Conservation (phyloP, 1,140 invertebrate genomes). For the Brachionus manjavacas region DNA sequence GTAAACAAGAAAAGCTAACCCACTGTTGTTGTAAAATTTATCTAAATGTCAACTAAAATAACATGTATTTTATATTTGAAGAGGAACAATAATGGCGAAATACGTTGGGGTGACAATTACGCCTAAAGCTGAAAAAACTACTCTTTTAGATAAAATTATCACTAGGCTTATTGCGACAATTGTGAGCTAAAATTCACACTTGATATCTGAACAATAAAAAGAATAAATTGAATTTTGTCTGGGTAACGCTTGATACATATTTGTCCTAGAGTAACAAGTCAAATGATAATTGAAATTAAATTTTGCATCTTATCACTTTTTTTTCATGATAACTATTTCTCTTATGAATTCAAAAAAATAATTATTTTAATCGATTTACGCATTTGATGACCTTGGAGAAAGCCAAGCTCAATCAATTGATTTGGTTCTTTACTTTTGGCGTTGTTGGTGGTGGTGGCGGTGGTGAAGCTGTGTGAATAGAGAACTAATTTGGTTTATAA, state of each 20-base stretch:
- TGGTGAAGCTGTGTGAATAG: background rate
- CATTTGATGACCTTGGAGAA: background rate
- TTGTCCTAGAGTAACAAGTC: background rate
- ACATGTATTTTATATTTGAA: background rate
- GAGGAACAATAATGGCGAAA: background rate
- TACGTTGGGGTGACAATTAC: background rate
- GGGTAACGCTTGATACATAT: background rate
- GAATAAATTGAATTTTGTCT: background rate
- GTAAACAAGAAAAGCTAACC: background rate
- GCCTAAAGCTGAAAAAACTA: background rate
- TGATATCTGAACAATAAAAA: background rate
- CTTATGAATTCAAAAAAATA: background rate
- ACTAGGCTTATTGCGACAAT: background rate
- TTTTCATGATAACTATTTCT: background rate
- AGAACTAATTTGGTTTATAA: background rate
- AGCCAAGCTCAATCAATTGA: background rate
- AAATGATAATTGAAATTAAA: background rate
- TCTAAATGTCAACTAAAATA: background rate
- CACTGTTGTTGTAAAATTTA: background rate
- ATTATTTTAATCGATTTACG: background rate
- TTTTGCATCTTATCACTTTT: background rate
- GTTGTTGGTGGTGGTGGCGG: too few relatives aligned
- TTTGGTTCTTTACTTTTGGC: background rate
- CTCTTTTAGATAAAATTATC: background rate
- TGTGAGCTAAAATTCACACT: background rate